phyloP scores from a whole-genome alignment of 2,888 invertebrate species.

The Conomelus anceps region DNA sequence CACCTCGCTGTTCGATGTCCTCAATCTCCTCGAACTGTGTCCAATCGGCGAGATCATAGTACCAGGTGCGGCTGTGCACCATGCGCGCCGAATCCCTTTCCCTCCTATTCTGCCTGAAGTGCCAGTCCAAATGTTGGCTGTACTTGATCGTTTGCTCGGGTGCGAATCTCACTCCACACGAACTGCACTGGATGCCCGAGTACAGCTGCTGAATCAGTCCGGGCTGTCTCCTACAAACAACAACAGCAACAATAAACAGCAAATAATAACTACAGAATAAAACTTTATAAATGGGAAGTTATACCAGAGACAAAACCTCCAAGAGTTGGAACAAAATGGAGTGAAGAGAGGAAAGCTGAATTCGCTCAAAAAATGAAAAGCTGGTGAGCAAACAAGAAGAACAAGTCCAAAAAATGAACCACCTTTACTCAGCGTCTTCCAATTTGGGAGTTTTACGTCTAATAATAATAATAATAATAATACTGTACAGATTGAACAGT shows the following conservation, averaged over 20 bases:
- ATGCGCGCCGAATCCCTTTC: slow-evolving; percentile 79
- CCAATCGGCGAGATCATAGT: slow-evolving; percentile 86
- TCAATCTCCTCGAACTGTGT: slow-evolving; percentile 90
- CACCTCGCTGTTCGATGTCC: slow-evolving; percentile 80
- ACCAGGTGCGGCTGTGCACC: slow-evolving; percentile 82
- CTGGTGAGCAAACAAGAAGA: too few relatives aligned
- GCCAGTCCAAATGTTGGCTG: slow-evolving; percentile 97
- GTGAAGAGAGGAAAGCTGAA: too few relatives aligned
- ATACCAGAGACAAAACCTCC: too few relatives aligned
- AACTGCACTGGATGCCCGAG: slow-evolving; percentile 91
- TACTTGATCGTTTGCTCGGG: slow-evolving; percentile 84
- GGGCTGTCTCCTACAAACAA: slow-evolving; percentile 57
- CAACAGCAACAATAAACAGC: slow-evolving; percentile 13
- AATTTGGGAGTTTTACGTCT: too few relatives aligned
- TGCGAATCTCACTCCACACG: slow-evolving; percentile 91
- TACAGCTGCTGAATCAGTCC: slow-evolving; percentile 47
- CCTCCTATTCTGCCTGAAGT: slow-evolving; percentile 87
- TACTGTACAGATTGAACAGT: too few relatives aligned
- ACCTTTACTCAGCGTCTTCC: too few relatives aligned
- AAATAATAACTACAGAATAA: too few relatives aligned
- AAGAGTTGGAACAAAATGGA: too few relatives aligned
- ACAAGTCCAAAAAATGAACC: too few relatives aligned
- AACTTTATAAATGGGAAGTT: too few relatives aligned
- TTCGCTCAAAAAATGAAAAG: too few relatives aligned
- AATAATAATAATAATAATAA: too few relatives aligned